Base-by-base conservation (phyloP, 2,888 invertebrate species). In the Colletes collaris region DNA sequence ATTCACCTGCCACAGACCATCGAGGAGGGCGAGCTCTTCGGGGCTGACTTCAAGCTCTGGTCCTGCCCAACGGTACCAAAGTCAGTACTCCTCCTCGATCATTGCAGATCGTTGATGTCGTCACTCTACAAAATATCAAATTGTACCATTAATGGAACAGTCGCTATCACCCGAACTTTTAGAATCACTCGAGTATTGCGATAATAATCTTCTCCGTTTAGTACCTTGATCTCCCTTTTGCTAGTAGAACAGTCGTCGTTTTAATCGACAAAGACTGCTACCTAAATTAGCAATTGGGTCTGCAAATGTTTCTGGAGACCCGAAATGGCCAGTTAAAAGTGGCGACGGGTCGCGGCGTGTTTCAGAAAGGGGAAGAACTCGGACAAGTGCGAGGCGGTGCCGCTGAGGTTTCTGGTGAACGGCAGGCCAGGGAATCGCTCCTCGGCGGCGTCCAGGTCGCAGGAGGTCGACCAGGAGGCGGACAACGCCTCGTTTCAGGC, bases 1-100 rank as follows among this genome's bases (percentile, higher is more conserved):
- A 94, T 95, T 76, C 95, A 95, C 0, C 90, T 95, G 58, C 95
- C 95, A 0, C 95, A 95, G 89, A 95, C 95, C 46, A 91, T 95
- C 71, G 94, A 94, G 35, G 95, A 95, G 82, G 95, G 95, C 53
- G 95, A 95, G 84, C 90, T 93, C 56, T 95, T 95, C 82, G 95
- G 95, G 4, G 93, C 94, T 55, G 92, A 94, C 75, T 94, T 95
- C 86, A 94, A 94, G 85, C 92, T 95, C 37, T 92, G 95, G 83
- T 95, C 95, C 72, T 95, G 95, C 80, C 94, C 95, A 4, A 92
- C 91, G 60, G 75, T 91, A 69, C 87, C 92, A 13, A 89, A 87
- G 92, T 92, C 27, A 40, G 80, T 79, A 10, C 7, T 49, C 58
- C 16, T 40, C 6, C 4, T 40, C 7, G 40, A 40, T 27, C 27